Evolutionary conservation across 2,888 invertebrate species (phyloP).

Genomic region (Crepidodera aurea): DNA sequence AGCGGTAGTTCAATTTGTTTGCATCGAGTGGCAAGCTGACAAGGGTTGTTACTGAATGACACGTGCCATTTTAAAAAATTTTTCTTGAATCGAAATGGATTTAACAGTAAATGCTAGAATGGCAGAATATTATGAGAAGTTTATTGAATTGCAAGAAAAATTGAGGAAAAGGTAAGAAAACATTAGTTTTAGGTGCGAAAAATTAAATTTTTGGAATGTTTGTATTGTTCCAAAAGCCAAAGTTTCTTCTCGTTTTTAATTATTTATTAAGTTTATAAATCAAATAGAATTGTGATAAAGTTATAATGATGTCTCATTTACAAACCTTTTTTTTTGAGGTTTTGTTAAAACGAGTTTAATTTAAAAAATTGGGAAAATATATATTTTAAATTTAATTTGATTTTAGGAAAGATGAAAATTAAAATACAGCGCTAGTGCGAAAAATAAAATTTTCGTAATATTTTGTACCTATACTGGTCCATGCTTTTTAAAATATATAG

Average conservation of each 20-base stretch:
- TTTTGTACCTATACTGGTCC: no score
- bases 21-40: constrained; percentile 5
- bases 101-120: constrained; percentile 47
- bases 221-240: constrained; percentile 4
- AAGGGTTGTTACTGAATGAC: neutral
- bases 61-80: constrained; percentile 6
- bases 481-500: no score
- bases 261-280: no score
- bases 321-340: no score
- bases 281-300: no score
- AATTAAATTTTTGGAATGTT: neutral
- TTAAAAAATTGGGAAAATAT: no score
- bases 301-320: no score
- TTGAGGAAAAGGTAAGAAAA: constrained; percentile 57
- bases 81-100: constrained; percentile 35
- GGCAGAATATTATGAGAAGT: constrained; percentile 58
- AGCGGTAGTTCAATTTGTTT: constrained; percentile 6
- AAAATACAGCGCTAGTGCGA: no score
- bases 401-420: no score
- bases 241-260: neutral
- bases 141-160: constrained; percentile 59
- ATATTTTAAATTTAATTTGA: no score
- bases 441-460: no score
- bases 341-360: no score
- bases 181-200: constrained; percentile 16